phyloP scores from a whole-genome alignment of 2,797 vertebrate species.

The Diplodus sargus region DNA sequence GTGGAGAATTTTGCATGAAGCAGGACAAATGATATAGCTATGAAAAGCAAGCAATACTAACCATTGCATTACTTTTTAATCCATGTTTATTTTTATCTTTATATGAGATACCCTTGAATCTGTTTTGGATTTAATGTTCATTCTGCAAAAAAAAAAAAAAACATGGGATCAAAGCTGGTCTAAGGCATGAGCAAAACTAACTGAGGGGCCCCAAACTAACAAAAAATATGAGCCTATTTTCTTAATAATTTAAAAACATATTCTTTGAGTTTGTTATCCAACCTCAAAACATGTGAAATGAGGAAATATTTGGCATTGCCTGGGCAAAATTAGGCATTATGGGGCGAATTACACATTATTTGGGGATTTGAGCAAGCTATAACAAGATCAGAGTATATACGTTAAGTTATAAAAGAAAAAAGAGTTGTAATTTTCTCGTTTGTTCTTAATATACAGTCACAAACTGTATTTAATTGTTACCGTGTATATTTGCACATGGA shows the following conservation, averaged over 20 bases:
- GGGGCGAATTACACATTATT: not conserved
- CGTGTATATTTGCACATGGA: slow-evolving; percentile 43
- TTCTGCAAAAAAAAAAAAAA: slow-evolving; percentile 41
- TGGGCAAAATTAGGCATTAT: not conserved
- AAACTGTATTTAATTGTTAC: slow-evolving; percentile 27
- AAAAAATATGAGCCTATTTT: slow-evolving; percentile 7
- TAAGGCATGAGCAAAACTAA: slow-evolving; percentile 26
- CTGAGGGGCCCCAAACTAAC: not conserved
- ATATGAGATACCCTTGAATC: slow-evolving; percentile 21
- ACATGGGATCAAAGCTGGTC: slow-evolving; percentile 8
- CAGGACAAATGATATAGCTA: slow-evolving; percentile 40
- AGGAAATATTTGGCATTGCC: not conserved
- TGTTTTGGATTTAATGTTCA: slow-evolving; percentile 42
- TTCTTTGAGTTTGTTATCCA: slow-evolving; percentile 20
- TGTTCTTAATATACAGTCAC: slow-evolving; percentile 36
- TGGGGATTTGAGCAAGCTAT: not conserved
- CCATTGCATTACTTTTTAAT: slow-evolving; percentile 40
- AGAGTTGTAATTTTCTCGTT: not conserved
- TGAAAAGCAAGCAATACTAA: slow-evolving; percentile 61
- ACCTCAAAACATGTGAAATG: not conserved
- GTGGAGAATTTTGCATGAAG: slow-evolving; percentile 70
- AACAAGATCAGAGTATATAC: slow-evolving; percentile 16
- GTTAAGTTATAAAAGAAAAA: slow-evolving; percentile 21
- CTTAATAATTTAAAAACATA: not conserved
- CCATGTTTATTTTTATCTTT: slow-evolving; percentile 31